Percentiles rank a stretch among this genome's conserved stretches.
These are phyloP conservation scores for Ormyrus nitidulus DNA, from an alignment of 2,888 invertebrate genomes.

Conservation along the genomic window DNA sequence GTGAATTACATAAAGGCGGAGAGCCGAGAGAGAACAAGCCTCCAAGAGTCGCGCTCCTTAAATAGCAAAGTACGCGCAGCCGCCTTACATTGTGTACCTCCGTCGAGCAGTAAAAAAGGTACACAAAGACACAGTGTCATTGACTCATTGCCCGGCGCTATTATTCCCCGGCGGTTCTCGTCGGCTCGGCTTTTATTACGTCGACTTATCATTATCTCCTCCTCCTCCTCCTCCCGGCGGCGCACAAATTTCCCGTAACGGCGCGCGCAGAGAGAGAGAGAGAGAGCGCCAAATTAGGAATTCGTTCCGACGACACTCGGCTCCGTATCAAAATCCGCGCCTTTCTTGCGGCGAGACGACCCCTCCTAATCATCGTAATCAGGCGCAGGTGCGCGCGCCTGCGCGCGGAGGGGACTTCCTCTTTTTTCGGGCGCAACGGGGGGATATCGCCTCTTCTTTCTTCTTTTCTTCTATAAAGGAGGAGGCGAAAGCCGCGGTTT, in stretches of 20 bases:
- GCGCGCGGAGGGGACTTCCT: not conserved
- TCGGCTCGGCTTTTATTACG: conserved; percentile 20
- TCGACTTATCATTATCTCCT: conserved; percentile 31
- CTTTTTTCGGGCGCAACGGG: not conserved
- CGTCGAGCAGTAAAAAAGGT: not conserved
- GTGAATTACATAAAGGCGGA: no score
- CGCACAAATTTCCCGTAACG: no score
- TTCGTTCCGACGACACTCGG: conserved; percentile 32
- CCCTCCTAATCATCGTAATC: conserved; percentile 2
- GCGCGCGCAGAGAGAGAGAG: no score
- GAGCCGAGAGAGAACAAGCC: no score
- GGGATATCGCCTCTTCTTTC: not conserved
- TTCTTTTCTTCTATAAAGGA: not conserved
- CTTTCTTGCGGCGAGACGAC: not conserved
- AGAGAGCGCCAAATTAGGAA: conserved; percentile 41
- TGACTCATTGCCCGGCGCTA: conserved; percentile 20
- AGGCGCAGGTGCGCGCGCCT: conserved; percentile 2
- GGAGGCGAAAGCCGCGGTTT: conserved; percentile 1
- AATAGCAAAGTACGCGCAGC: not conserved
- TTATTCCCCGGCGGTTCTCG: conserved; percentile 2
- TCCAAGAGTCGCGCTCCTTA: no score
- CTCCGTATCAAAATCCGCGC: conserved; percentile 15
- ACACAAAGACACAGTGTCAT: conserved; percentile 15
- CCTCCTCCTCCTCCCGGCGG: not conserved
- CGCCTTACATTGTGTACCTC: no score